Conservation (phyloP, 1,140 invertebrate genomes). For the Drosophila seguyi region DNA sequence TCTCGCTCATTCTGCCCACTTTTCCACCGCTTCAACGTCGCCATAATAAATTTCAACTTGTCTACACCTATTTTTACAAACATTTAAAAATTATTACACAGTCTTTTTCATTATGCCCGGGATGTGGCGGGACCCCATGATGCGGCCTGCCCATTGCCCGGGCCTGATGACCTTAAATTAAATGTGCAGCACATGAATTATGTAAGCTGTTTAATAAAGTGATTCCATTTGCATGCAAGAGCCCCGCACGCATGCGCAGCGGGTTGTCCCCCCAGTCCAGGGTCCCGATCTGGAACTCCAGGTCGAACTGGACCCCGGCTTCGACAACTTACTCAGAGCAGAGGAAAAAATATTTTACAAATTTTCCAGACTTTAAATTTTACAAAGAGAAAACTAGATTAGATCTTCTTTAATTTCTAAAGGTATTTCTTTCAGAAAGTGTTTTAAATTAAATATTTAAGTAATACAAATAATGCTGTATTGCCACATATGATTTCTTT, state of each 20-base stretch:
- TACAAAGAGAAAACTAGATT: neutral
- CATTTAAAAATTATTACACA: constrained; percentile 84
- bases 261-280: constrained; percentile 52
- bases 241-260: constrained; percentile 81
- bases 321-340: constrained; percentile 72
- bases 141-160: constrained; percentile 36
- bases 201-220: constrained; percentile 85
- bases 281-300: constrained; percentile 35
- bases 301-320: constrained; percentile 42
- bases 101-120: constrained; percentile 78
- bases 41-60: constrained; percentile 83
- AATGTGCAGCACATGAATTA: constrained; percentile 84
- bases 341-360: neutral
- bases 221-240: constrained; percentile 84
- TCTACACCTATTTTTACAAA: constrained; percentile 84
- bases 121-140: constrained; percentile 36
- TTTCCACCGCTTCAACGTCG: constrained; percentile 51
- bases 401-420: neutral
- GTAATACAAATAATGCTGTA: too few species aligned
- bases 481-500: too few species aligned
- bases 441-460: neutral
- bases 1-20: constrained; percentile 22
- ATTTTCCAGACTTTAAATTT: neutral
- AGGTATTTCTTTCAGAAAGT: neutral
- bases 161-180: constrained; percentile 84